Evolutionary conservation across 2,888 invertebrate species (phyloP).

Genomic region (Octonoba sinensis): DNA sequence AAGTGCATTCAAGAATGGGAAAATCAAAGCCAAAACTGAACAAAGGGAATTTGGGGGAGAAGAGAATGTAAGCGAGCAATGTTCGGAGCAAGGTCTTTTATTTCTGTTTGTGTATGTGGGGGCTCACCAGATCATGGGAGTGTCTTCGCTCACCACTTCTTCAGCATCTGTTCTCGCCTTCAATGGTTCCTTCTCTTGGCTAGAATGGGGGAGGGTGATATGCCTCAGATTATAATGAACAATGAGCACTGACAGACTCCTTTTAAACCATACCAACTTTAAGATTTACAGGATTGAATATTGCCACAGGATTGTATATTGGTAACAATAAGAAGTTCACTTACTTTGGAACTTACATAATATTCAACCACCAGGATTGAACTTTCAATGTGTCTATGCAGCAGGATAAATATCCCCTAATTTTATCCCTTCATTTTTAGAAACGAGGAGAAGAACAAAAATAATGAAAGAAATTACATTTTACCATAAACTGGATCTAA

Average conservation of each 20-base stretch:
- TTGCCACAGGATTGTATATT: not conserved
- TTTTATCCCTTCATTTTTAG: no score
- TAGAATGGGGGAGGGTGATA: constrained; percentile 12
- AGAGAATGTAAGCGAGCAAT: constrained; percentile 53
- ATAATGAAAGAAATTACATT: no score
- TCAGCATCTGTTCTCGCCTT: constrained; percentile 56
- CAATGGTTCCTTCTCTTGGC: constrained; percentile 64
- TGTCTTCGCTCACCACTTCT: constrained; percentile 63
- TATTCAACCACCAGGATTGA: no score
- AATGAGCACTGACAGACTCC: no score
- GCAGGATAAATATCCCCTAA: no score
- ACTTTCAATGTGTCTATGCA: no score
- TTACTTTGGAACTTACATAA: no score
- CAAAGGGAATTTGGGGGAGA: not conserved
- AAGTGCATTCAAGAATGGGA: constrained; percentile 48
- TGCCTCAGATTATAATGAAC: no score
- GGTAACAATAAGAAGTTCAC: no score
- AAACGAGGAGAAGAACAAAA: no score
- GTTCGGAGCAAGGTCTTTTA: constrained; percentile 16
- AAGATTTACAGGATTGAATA: constrained; percentile 1
- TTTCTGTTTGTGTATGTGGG: constrained; percentile 48
- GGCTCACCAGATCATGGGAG: constrained; percentile 60
- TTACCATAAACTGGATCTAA: no score
- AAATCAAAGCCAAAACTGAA: not conserved
- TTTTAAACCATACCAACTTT: constrained; percentile 15